Conservation (phyloP, 1,140 invertebrate species). For the Tribolium castaneum region DNA sequence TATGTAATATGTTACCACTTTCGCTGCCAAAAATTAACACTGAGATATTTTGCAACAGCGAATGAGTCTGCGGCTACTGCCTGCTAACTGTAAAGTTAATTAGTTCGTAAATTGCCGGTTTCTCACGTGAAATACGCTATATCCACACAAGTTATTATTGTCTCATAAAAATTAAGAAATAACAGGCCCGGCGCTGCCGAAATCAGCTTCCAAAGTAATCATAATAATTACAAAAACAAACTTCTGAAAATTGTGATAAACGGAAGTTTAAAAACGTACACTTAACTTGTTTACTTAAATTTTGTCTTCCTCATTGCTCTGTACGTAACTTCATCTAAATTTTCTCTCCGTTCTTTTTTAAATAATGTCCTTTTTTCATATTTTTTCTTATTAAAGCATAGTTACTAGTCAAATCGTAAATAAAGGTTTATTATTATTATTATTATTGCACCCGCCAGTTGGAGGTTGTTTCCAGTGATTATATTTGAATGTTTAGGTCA, state of each 20-base stretch:
- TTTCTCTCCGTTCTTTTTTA: no score
- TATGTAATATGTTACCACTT: no score
- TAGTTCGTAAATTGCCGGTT: not conserved
- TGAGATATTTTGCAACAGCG: no score
- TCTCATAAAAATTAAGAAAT: not conserved
- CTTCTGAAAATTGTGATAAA: not conserved
- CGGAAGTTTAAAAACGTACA: not conserved
- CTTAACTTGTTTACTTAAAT: not conserved
- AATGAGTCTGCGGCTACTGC: not conserved
- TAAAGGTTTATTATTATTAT: no score
- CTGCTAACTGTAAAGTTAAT: not conserved
- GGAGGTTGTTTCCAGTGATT: not conserved
- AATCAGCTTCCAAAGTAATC: not conserved
- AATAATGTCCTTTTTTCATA: no score
- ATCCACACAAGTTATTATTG: not conserved
- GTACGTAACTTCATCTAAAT: no score
- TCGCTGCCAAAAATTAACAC: no score
- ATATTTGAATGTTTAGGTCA: conserved; percentile 63
- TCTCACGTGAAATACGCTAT: not conserved
- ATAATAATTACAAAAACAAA: not conserved
- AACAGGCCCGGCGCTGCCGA: not conserved
- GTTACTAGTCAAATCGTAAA: no score
- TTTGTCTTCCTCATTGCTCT: no score
- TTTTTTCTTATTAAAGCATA: no score
- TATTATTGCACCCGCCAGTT: not conserved